Evolutionary conservation across 2,113 vertebrate genomes (phyloP).

Genomic region (Gobiocypris rarus): DNA sequence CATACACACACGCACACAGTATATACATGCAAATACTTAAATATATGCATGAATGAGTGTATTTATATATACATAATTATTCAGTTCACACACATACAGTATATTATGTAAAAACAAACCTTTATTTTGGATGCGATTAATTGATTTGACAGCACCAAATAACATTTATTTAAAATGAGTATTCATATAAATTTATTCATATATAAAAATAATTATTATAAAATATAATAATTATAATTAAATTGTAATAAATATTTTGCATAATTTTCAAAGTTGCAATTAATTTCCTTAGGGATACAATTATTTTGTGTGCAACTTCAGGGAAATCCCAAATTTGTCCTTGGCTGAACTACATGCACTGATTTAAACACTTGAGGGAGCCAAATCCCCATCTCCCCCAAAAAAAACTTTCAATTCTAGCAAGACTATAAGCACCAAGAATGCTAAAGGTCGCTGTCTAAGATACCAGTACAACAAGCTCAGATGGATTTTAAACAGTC

Average conservation of each 20-base stretch:
- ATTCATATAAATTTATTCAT: neutral
- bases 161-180: neutral
- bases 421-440: too few relatives aligned
- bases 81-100: too few relatives aligned
- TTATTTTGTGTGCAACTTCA: neutral
- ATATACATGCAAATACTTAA: too few relatives aligned
- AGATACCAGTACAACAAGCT: neutral
- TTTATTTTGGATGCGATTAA: too few relatives aligned
- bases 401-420: too few relatives aligned
- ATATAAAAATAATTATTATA: neutral
- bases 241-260: neutral
- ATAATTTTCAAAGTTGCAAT: neutral
- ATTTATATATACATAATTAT: too few relatives aligned
- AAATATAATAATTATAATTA: neutral
- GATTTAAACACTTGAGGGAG: neutral
- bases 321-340: neutral
- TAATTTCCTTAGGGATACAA: neutral
- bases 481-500: constrained; percentile 65
- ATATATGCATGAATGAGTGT: too few relatives aligned
- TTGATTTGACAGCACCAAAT: too few relatives aligned
- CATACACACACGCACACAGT: too few relatives aligned
- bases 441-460: neutral
- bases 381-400: neutral
- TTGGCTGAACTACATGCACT: neutral
- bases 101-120: too few relatives aligned